These are phyloP conservation scores for Centrocercus urophasianus DNA, from an alignment of 2,113 vertebrate genomes.

Conservation along the genomic window DNA sequence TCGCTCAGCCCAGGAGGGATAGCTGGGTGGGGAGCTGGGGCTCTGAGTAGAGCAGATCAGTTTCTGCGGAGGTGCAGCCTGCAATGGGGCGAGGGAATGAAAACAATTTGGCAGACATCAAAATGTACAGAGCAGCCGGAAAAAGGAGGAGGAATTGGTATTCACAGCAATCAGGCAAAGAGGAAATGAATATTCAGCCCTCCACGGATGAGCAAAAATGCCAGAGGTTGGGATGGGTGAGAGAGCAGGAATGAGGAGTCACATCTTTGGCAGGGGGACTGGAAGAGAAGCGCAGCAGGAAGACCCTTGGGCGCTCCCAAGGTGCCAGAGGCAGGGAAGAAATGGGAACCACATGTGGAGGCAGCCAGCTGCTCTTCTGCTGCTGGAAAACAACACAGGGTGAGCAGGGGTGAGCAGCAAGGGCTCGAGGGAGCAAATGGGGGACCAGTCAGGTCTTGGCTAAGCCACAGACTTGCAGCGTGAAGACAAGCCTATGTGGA, in stretches of 20 bases:
- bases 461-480: not conserved
- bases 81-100: conserved; percentile 52
- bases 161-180: conserved; percentile 58
- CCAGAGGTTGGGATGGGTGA: conserved; percentile 64
- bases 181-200: conserved; percentile 71
- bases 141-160: conserved; percentile 73
- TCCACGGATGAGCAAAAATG: conserved; percentile 58
- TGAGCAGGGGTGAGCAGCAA: not conserved
- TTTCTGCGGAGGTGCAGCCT: conserved; percentile 62
- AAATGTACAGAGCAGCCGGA: conserved; percentile 54
- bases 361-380: conserved; percentile 44
- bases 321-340: conserved; percentile 56
- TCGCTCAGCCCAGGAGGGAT: conserved; percentile 7
- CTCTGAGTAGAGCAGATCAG: not conserved
- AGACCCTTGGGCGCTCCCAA: conserved; percentile 33
- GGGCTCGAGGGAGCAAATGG: not conserved
- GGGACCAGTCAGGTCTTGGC: not conserved
- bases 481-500: not conserved
- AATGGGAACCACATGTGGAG: conserved; percentile 41
- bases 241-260: conserved; percentile 40
- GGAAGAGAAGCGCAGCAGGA: not conserved
- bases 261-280: conserved; percentile 32
- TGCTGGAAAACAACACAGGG: conserved; percentile 11
- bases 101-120: conserved; percentile 65
- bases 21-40: conserved; percentile 28